These are phyloP conservation scores for Iphiclides podalirius DNA, from an alignment of 2,888 invertebrate species.

Conservation along the genomic window DNA sequence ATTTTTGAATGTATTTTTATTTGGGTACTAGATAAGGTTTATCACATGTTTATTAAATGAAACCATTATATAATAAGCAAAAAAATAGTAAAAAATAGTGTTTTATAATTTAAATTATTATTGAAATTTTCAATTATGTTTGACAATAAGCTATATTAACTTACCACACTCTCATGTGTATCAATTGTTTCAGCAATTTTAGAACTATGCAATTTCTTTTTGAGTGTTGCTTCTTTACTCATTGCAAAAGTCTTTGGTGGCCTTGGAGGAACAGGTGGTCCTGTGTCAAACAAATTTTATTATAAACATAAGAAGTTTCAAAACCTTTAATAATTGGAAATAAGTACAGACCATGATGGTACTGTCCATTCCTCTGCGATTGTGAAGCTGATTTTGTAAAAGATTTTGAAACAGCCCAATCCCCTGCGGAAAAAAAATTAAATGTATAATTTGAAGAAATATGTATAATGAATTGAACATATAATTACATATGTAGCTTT, in stretches of 20 bases:
- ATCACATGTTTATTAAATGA: too few species aligned
- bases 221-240: slow-evolving; percentile 39
- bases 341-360: slow-evolving; percentile 53
- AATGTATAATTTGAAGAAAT: too few species aligned
- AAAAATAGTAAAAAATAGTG: too few species aligned
- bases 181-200: neutral
- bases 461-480: too few species aligned
- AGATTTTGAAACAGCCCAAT: slow-evolving; percentile 54
- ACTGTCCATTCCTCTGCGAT: slow-evolving; percentile 38
- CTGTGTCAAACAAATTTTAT: slow-evolving; percentile 40
- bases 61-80: too few species aligned
- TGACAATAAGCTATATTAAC: too few species aligned
- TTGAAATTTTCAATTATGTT: too few species aligned
- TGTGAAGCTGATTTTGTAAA: slow-evolving; percentile 54
- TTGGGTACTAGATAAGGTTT: too few species aligned
- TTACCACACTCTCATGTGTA: neutral
- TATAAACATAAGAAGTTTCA: neutral
- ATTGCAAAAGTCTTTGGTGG: slow-evolving; percentile 87
- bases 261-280: slow-evolving; percentile 84
- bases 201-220: slow-evolving; percentile 41
- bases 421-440: slow-evolving; percentile 54
- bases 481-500: too few species aligned
- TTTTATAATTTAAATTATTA: too few species aligned
- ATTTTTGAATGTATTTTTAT: too few species aligned
- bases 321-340: slow-evolving; percentile 2